These are phyloP conservation scores for Pimpla rufipes DNA, from an alignment of 2,888 invertebrate species.

Conservation along the genomic window DNA sequence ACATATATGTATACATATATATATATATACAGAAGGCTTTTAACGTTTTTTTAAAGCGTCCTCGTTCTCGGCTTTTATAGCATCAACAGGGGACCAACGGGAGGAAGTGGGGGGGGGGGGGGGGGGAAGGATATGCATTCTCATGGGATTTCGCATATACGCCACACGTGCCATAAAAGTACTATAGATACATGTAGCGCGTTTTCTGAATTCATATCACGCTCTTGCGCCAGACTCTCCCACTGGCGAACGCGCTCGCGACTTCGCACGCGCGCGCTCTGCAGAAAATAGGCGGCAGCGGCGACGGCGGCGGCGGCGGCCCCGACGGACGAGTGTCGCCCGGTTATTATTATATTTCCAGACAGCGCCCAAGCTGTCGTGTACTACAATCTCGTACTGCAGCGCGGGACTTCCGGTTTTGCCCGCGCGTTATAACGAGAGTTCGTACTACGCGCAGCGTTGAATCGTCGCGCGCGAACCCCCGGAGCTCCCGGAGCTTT, in stretches of 20 bases:
- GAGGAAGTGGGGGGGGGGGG: too few relatives aligned
- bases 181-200: slow-evolving; percentile 18
- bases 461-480: background rate
- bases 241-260: background rate
- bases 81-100: background rate
- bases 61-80: slow-evolving; percentile 16
- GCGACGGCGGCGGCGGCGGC: too few relatives aligned
- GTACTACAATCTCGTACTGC: slow-evolving; percentile 4
- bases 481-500: slow-evolving; percentile 3
- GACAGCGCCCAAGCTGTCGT: slow-evolving; percentile 12
- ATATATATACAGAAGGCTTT: background rate
- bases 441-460: slow-evolving; percentile 22
- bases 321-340: slow-evolving; percentile 23
- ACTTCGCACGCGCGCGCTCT: slow-evolving; percentile 20
- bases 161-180: slow-evolving; percentile 33
- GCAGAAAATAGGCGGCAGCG: slow-evolving; percentile 3
- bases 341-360: slow-evolving; percentile 35
- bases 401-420: slow-evolving; percentile 14
- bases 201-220: slow-evolving; percentile 60
- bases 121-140: background rate
- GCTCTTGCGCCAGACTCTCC: slow-evolving; percentile 32
- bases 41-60: slow-evolving; percentile 7
- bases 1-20: too few relatives aligned
- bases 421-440: slow-evolving; percentile 39
- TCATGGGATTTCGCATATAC: slow-evolving; percentile 2